A percentile compares a stretch with the other conserved stretches of the same genome.
These are phyloP conservation scores for Platerodrilus igneus DNA, from an alignment of 2,888 invertebrate genomes.

Conservation along the genomic window DNA sequence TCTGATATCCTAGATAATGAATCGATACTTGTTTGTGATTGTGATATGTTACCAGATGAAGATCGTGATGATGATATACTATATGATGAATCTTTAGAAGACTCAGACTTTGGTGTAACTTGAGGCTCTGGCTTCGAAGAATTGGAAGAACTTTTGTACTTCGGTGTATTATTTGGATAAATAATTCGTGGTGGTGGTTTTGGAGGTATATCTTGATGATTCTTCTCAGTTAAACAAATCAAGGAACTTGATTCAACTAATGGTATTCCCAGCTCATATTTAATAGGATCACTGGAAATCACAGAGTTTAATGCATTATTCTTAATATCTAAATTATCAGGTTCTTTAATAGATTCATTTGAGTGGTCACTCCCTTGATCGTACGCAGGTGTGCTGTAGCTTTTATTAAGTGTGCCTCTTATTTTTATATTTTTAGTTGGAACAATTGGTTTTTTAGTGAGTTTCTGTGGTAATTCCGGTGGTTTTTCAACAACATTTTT, in stretches of 20 bases:
- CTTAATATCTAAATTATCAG: too few relatives aligned
- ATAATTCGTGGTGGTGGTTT: conserved; percentile 41
- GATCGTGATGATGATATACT: conserved; percentile 25
- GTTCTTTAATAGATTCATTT: conserved; percentile 17
- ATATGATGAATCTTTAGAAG: conserved; percentile 42
- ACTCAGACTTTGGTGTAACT: too few relatives aligned
- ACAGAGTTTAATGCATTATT: too few relatives aligned
- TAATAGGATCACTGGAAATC: conserved; percentile 28
- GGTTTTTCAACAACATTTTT: conserved; percentile 37
- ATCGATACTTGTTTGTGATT: conserved; percentile 7
- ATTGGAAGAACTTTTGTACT: conserved; percentile 39
- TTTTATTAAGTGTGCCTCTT: conserved; percentile 67
- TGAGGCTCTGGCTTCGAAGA: too few relatives aligned
- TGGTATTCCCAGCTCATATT: conserved; percentile 39
- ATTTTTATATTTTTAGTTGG: conserved; percentile 40
- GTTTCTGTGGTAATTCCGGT: conserved; percentile 40
- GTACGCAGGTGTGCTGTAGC: conserved; percentile 78
- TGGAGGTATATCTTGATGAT: conserved; percentile 39
- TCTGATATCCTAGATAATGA: conserved; percentile 11
- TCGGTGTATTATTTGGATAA: conserved; percentile 29
- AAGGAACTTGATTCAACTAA: conserved; percentile 27
- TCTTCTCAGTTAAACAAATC: too few relatives aligned
- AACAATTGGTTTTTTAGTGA: conserved; percentile 38
- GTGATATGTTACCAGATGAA: too few relatives aligned
- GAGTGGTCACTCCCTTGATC: conserved; percentile 46